phyloP scores from a whole-genome alignment of 2,113 vertebrate genomes.

The Callopanchax toddi region DNA sequence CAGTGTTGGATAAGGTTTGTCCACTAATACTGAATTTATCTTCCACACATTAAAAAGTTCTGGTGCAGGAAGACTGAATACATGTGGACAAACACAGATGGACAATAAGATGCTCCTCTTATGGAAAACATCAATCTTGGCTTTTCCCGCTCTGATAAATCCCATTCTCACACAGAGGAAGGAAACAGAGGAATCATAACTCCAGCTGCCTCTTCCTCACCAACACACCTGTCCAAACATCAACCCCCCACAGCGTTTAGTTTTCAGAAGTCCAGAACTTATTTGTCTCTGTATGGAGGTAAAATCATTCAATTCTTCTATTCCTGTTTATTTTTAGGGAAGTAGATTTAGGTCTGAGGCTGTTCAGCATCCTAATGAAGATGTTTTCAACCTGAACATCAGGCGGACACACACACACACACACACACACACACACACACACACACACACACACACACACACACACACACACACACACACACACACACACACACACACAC shows the following conservation, averaged over 20 bases:
- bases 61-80: not conserved
- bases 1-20: constrained; percentile 52
- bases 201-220: constrained; percentile 54
- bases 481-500: too few species aligned
- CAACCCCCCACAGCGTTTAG: constrained; percentile 24
- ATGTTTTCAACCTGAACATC: constrained; percentile 21
- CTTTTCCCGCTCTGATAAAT: constrained; percentile 62
- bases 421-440: constrained; percentile 27
- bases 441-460: constrained; percentile 18
- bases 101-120: constrained; percentile 8
- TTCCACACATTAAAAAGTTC: constrained; percentile 35
- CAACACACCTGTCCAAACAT: constrained; percentile 60
- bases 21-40: not conserved
- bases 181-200: constrained; percentile 29
- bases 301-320: constrained; percentile 1
- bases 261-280: constrained; percentile 39
- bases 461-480: constrained; percentile 23
- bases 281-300: not conserved
- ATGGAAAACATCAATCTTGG: constrained; percentile 31
- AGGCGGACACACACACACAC: constrained; percentile 8
- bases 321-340: constrained; percentile 54
- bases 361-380: constrained; percentile 56
- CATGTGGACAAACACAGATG: constrained; percentile 4
- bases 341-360: constrained; percentile 31
- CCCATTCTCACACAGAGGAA: constrained; percentile 39